A percentile compares a stretch with the other conserved stretches of the same genome.
Conservation (phyloP, 2,888 invertebrate genomes). For the Siphlonurus alternatus region DNA sequence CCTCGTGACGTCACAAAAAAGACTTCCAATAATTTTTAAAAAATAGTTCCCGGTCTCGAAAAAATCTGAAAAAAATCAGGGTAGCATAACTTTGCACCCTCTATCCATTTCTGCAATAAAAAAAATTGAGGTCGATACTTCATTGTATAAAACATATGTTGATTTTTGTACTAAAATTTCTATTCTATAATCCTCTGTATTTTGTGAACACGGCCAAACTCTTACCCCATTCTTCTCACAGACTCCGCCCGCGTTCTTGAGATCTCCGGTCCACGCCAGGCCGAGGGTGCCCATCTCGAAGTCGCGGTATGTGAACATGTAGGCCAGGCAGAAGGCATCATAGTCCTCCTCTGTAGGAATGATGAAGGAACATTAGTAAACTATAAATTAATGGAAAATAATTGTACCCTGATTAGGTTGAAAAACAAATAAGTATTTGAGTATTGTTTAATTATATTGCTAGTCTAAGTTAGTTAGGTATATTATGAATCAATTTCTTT, state of each 20-base stretch:
- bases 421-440: conserved; percentile 21
- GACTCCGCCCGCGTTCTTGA: conserved; percentile 93
- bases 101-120: too few species aligned
- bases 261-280: conserved; percentile 93
- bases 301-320: conserved; percentile 95
- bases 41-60: too few species aligned
- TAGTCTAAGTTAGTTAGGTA: not conserved
- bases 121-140: too few species aligned
- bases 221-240: conserved; percentile 92
- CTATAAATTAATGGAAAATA: conserved; percentile 5
- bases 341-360: conserved; percentile 82
- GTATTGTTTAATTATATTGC: conserved; percentile 8
- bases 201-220: too few species aligned
- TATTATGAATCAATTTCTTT: too few species aligned
- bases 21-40: too few species aligned
- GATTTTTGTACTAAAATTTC: too few species aligned
- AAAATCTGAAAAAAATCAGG: too few species aligned
- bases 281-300: conserved; percentile 94
- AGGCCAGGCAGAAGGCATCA: conserved; percentile 94
- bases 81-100: too few species aligned
- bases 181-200: too few species aligned
- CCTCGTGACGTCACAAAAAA: too few species aligned
- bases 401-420: conserved; percentile 10
- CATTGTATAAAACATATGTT: too few species aligned
- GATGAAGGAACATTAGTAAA: conserved; percentile 13